These are phyloP conservation scores for Notoglanidium macrostoma DNA, from an alignment of 2,797 vertebrate species.

Conservation along the genomic window DNA sequence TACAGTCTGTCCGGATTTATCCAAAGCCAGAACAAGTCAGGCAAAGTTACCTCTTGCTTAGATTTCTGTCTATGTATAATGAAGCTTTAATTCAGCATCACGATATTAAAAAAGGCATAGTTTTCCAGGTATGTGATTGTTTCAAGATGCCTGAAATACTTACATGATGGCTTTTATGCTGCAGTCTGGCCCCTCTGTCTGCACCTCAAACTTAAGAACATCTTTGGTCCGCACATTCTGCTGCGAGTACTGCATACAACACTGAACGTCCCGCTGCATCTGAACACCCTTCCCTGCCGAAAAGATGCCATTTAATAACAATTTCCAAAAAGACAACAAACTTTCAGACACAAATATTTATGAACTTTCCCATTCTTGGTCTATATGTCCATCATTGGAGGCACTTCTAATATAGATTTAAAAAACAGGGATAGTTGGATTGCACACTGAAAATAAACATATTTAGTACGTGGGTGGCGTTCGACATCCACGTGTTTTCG, in stretches of 20 bases:
- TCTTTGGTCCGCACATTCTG: constrained; percentile 83
- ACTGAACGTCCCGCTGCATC: constrained; percentile 82
- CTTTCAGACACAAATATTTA: not conserved
- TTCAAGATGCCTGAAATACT: constrained; percentile 77
- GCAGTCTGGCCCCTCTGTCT: constrained; percentile 83
- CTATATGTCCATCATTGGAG: not conserved
- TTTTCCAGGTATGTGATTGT: constrained; percentile 68
- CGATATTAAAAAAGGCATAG: constrained; percentile 59
- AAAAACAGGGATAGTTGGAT: not conserved
- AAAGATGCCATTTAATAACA: constrained; percentile 16
- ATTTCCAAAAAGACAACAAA: not conserved
- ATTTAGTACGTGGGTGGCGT: constrained; percentile 4
- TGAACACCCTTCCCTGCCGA: constrained; percentile 77
- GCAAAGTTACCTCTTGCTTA: not conserved
- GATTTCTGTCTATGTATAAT: not conserved
- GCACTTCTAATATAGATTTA: not conserved
- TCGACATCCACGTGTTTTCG: constrained; percentile 41
- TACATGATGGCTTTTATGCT: constrained; percentile 84
- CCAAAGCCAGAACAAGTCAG: constrained; percentile 43
- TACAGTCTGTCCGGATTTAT: constrained; percentile 70
- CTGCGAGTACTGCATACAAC: constrained; percentile 82
- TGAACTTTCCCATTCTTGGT: not conserved
- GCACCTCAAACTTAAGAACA: constrained; percentile 79
- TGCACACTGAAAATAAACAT: constrained; percentile 13
- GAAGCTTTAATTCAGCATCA: constrained; percentile 35